These are phyloP conservation scores for Plusia festucae DNA, from an alignment of 2,888 invertebrate species.

Conservation along the genomic window DNA sequence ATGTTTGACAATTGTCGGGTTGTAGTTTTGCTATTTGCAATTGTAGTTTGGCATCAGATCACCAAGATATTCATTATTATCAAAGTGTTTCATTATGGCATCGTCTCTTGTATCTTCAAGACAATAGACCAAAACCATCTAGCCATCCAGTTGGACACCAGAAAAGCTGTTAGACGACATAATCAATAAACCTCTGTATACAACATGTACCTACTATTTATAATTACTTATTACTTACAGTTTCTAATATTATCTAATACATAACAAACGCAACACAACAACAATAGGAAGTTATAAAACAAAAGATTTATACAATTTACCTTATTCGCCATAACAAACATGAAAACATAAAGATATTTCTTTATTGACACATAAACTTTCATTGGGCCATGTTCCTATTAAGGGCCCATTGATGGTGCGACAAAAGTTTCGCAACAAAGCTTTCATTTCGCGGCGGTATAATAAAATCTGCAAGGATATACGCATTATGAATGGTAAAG, in stretches of 20 bases:
- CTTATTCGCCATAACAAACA: conserved; percentile 23
- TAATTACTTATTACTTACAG: neutral
- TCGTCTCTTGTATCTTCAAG: too few relatives aligned
- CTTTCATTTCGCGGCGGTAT: conserved; percentile 27
- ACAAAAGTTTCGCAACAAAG: conserved; percentile 20
- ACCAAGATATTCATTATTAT: too few relatives aligned
- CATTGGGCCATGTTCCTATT: conserved; percentile 27
- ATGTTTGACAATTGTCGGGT: too few relatives aligned
- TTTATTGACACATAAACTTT: conserved; percentile 42
- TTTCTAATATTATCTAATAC: conserved; percentile 7
- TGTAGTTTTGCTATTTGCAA: too few relatives aligned
- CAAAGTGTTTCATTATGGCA: too few relatives aligned
- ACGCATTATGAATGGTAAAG: conserved; percentile 6
- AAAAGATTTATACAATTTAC: conserved; percentile 20
- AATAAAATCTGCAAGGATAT: conserved; percentile 25
- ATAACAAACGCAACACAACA: conserved; percentile 8
- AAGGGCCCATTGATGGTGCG: conserved; percentile 24
- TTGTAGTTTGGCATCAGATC: too few relatives aligned
- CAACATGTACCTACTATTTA: too few relatives aligned
- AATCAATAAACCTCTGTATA: too few relatives aligned
- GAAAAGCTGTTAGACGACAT: too few relatives aligned
- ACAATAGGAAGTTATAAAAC: conserved; percentile 24
- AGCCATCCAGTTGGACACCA: too few relatives aligned
- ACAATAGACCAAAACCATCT: too few relatives aligned
- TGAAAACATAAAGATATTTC: conserved; percentile 28